Evolutionary conservation across 2,888 invertebrate species (phyloP), one percentile per base, ranked within the genome.

Genomic region (Tetragonisca angustula): DNA sequence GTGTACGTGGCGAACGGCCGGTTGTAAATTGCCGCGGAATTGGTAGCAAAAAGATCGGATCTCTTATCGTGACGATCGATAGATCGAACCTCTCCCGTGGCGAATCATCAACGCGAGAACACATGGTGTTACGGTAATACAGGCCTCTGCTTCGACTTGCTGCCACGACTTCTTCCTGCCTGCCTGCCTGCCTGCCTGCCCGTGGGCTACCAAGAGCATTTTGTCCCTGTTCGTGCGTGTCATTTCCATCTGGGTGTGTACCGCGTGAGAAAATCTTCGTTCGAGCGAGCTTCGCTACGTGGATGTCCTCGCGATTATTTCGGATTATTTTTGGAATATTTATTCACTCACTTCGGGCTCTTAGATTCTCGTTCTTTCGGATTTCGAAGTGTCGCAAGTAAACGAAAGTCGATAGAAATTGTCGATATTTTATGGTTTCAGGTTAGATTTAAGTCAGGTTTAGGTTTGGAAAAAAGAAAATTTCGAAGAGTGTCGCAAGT

Each of bases 1-100:
- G 59, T 74, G 56, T 52, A 49, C 70, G 54, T 56, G 61, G 83
- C 70, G 76, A 83, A 79, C 79, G 79, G 84, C 77, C 83, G 79
- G 65, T 27, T 80, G 84, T 68, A 86, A 88, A 87, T 86, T 79
- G 83, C 76, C 65, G 17, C 59, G 61, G 83, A 85, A 87, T 85
- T 76, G 79, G 82, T 79, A 65, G 69, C 49, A 52, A 74, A 59
- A 83, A 65, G 71, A 62, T 73, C 70, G 83, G 74, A 50, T 78
- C 67, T 36, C 24, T 83, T 83, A 83, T 83, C 83, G 65, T 17
- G 50, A 24, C 54, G 73, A 82, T 83, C 84, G 70, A 72, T 13
- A 50, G 65, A 76, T 81, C 56, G 54, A 73, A 73, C 24, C 50
- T 64, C 15, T 50, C 56, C 56, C 32, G 52, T 59, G 54, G 67